These are phyloP conservation scores for Smutsia temminckii DNA, from an alignment of 2,797 vertebrate genomes.

Conservation along the genomic window DNA sequence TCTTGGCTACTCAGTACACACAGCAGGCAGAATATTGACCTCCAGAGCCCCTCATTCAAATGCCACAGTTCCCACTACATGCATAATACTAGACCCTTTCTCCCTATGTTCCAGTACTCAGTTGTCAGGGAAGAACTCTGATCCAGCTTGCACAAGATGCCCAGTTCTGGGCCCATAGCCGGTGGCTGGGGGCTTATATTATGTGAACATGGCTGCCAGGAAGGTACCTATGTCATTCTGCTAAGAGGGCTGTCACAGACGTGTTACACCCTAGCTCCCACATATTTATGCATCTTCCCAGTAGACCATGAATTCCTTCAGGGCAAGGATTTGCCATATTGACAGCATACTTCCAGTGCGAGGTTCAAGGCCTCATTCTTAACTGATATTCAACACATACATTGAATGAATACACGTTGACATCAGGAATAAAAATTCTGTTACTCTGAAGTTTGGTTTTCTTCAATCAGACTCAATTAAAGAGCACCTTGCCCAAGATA, in stretches of 20 bases:
- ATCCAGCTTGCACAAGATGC: neutral
- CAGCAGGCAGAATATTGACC: neutral
- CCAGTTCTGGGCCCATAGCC: too few relatives aligned
- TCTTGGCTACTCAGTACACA: neutral
- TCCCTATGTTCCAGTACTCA: neutral
- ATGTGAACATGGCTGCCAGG: neutral
- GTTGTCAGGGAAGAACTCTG: neutral
- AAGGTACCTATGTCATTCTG: neutral
- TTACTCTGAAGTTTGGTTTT: conserved; percentile 6
- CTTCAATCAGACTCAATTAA: conserved; percentile 26
- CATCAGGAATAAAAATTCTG: neutral
- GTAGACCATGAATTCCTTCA: neutral
- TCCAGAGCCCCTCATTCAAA: neutral
- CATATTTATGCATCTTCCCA: neutral
- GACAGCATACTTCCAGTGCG: neutral
- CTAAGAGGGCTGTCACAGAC: neutral
- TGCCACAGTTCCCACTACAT: neutral
- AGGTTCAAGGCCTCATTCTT: conserved; percentile 31
- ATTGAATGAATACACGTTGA: neutral
- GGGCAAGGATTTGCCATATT: neutral
- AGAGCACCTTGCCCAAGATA: conserved; percentile 3
- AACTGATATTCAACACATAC: neutral
- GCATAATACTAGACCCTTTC: neutral
- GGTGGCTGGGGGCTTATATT: neutral
- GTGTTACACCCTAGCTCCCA: neutral